Base-by-base conservation (phyloP, 2,113 vertebrate genomes). In the Martes martes region DNA sequence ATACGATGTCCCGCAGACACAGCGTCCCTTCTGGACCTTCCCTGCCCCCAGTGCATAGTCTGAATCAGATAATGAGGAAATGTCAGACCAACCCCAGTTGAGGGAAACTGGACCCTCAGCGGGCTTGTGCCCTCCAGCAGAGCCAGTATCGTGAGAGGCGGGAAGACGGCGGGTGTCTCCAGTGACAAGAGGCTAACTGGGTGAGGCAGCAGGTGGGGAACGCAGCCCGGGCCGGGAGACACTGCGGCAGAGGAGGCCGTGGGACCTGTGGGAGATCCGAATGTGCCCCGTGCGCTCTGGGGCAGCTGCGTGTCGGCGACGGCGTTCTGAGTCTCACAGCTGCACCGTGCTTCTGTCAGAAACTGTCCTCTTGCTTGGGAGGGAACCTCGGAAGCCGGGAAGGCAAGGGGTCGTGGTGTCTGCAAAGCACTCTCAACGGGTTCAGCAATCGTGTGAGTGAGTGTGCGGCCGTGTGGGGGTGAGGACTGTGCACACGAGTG, bases 181-280 rank as follows among this genome's bases (percentile, higher is more conserved):
- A 4, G 15, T 7, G 7, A 15, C 15, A 4, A 26, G 73, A 45
- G 73, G 73, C 73, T 28, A 13, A 45, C 13, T 0, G 1, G 39
- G 28, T 1, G 13, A 39, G 73, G 4, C 13, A 45, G 39, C 39
- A 19, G 36, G 73, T 7, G 39, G 39, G 26, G 39, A 74, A 14
- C 1, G 39, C 73, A 26, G 19, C 39, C 39, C 7, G 1, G 63
- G 2, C 3, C 4, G 33, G 31, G 33, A 50, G 31, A 7, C 4
- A 0, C n/a, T 7, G 42, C 15, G 6, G 0, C 33, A 19, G 14
- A 83, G 28, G 36, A n/a, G 23, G 71, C 21, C 23, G 1, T 2
- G 31, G 47, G 47, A 0, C 1, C 0, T 0, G 0, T 39, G 57
- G 59, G 80, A 19, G 18, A 24, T 7, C 0, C 10, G 50, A 11